Base-by-base conservation (phyloP, 2,113 vertebrate species). In the Pogona vitticeps region DNA sequence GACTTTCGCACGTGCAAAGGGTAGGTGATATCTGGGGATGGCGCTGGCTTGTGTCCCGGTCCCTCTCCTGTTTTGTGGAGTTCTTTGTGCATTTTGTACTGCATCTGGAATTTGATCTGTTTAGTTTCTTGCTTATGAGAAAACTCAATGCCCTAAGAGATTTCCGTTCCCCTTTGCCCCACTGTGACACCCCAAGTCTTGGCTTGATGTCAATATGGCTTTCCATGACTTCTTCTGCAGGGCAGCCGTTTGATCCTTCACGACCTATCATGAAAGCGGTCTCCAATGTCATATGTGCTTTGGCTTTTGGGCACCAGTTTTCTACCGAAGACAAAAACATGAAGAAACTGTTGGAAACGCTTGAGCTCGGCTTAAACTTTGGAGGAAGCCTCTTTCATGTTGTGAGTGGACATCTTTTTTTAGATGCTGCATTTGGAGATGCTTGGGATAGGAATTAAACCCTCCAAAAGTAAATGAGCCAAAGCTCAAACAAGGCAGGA, bases 1-100 rank as follows among this genome's bases (percentile, higher is more conserved):
- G 42, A 89, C 8, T 82, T 94, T 95, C 72, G n/a, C 28, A 59
- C 3, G 1, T 28, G 59, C 90, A n/a, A 91, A 89, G n/a, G 87
- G 92, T 91, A 65, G 17, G 76, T 59, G 14, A 1, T 14, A 0
- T 61, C 46, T 28, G 4, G 36, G 61, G 78, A 59, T 33, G 52
- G 7, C 21, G 46, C 3, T 77, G 76, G 26, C 17, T 58, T 17
- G 52, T 76, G 23, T 23, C 21, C 70, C 33, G 33, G 6, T 52
- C 46, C 46, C 46, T 10, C 5, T 52, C 46, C 46, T 52, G 46
- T 52, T 52, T 52, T 52, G 46, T 52, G 46, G 46, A 52, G 10
- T 52, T 52, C 46, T 52, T 52, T 52, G 46, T 52, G 46, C 10
- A 6, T 10, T 52, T 10, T 52, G 46, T 52, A 10, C 46, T 52